Percentiles rank a stretch among this genome's conserved stretches.
Evolutionary conservation across 2,113 vertebrate species (phyloP).

Genomic region (Ammodytes marinus): DNA sequence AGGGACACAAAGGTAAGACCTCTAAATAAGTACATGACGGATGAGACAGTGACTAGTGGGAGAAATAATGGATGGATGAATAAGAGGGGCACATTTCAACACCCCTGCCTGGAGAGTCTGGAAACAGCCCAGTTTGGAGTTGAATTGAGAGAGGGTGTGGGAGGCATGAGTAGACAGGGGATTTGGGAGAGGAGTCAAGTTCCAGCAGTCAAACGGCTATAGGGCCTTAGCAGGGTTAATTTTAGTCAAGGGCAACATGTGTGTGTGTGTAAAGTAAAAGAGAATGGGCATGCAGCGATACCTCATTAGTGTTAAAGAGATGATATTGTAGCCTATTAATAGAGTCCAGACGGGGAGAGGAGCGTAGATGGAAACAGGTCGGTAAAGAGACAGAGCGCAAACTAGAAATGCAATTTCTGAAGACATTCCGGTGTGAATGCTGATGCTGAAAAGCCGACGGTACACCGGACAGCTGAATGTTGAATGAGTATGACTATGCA

Average conservation of each 20-base stretch:
- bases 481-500: no score
- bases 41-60: neutral
- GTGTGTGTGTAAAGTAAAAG: constrained; percentile 10
- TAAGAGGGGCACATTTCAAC: constrained; percentile 29
- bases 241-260: constrained; percentile 77
- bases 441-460: no score
- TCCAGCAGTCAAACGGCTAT: constrained; percentile 49
- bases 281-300: constrained; percentile 8
- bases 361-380: neutral
- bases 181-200: constrained; percentile 64
- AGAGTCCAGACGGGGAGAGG: neutral
- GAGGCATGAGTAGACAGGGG: constrained; percentile 22
- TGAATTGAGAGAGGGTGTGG: constrained; percentile 13
- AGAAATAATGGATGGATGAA: constrained; percentile 17
- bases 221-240: constrained; percentile 63
- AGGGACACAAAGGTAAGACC: neutral
- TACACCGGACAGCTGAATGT: no score
- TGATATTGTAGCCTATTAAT: constrained; percentile 2
- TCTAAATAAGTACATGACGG: constrained; percentile 9
- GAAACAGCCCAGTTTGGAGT: constrained; percentile 17
- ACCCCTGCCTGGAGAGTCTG: neutral
- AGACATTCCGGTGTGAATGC: no score
- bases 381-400: no score
- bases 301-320: constrained; percentile 12
- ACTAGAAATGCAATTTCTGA: no score